Conservation (phyloP, 2,888 invertebrate species). For the Synergus itoensis region DNA sequence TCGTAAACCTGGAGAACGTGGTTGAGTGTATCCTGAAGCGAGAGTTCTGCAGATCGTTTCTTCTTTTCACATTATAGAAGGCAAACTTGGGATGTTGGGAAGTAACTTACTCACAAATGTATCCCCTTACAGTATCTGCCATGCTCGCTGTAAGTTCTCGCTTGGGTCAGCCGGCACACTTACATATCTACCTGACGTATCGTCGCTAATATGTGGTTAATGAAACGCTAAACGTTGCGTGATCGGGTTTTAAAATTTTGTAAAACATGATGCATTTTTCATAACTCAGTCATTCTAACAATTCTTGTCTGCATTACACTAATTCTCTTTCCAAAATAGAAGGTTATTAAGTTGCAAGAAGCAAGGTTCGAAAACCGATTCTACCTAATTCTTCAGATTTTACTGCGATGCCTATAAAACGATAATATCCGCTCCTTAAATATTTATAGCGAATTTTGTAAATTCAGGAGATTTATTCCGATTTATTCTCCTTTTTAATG, state of each 20-base stretch:
- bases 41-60: conserved; percentile 9
- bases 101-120: conserved; percentile 1
- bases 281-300: too few species aligned
- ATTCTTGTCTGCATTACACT: too few species aligned
- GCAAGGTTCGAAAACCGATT: neutral
- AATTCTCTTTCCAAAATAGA: too few species aligned
- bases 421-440: neutral
- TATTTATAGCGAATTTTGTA: conserved; percentile 18
- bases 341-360: too few species aligned
- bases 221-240: conserved; percentile 20
- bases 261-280: too few species aligned
- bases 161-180: conserved; percentile 26
- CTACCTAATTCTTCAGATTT: neutral
- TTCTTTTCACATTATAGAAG: conserved; percentile 32
- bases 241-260: neutral
- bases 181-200: neutral
- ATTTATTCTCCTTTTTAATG: conserved; percentile 36
- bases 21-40: neutral
- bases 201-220: conserved; percentile 29
- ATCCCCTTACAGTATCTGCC: conserved; percentile 10
- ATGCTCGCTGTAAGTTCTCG: conserved; percentile 17
- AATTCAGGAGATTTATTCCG: conserved; percentile 1
- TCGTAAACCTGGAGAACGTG: conserved; percentile 43
- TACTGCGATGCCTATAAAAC: neutral
- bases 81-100: conserved; percentile 5